Evolutionary conservation across 2,113 vertebrate species (phyloP).

Genomic region (Saiga tatarica): DNA sequence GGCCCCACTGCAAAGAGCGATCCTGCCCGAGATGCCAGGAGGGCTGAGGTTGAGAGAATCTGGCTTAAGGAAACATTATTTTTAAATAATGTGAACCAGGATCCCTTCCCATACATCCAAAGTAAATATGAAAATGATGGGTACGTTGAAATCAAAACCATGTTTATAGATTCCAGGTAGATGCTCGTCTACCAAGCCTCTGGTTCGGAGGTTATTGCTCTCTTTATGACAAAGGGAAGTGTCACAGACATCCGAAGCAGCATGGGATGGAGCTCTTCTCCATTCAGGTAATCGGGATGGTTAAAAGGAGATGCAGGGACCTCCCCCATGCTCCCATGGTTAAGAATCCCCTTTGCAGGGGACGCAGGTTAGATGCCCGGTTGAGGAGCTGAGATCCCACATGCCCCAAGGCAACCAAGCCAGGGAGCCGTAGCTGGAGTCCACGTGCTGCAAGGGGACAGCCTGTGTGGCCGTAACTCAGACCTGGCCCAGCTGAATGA

Average conservation of each 20-base stretch:
- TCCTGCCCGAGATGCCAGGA: not conserved
- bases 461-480: not conserved
- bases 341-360: not conserved
- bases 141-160: not conserved
- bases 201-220: too few species aligned
- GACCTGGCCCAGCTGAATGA: not conserved
- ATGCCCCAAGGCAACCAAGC: not conserved
- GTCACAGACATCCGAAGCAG: not conserved
- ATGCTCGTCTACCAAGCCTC: not conserved
- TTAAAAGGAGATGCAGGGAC: not conserved
- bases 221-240: not conserved
- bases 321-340: not conserved
- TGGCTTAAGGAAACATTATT: not conserved
- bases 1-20: accelerated
- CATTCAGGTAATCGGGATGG: accelerated
- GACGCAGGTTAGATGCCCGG: not conserved
- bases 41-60: not conserved
- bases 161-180: not conserved
- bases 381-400: not conserved
- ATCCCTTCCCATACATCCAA: not conserved
- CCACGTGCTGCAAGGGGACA: not conserved
- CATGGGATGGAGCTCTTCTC: not conserved
- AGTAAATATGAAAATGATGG: not conserved
- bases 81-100: not conserved
- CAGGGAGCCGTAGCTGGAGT: accelerated